Percentiles rank a stretch among this genome's conserved stretches.
These are phyloP conservation scores for Gulo gulo DNA, from an alignment of 2,113 vertebrate species.

Conservation along the genomic window DNA sequence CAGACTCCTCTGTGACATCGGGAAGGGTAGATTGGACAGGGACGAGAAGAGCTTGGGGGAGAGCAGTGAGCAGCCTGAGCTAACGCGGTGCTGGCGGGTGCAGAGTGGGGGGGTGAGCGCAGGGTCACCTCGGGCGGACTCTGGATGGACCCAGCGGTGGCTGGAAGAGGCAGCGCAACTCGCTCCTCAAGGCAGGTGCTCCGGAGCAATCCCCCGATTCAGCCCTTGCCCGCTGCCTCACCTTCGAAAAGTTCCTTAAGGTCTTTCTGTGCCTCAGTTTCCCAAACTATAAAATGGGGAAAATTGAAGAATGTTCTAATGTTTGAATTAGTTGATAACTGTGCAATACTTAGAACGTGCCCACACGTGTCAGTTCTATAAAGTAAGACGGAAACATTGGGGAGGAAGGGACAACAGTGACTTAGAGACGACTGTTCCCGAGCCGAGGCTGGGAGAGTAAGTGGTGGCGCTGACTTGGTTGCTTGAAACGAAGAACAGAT, in stretches of 20 bases:
- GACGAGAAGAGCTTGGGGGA: neutral
- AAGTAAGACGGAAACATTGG: neutral
- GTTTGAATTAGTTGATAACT: neutral
- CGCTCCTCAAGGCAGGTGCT: neutral
- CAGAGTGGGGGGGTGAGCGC: neutral
- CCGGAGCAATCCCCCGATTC: neutral
- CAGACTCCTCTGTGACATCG: neutral
- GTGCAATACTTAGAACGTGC: neutral
- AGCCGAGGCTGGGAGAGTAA: neutral
- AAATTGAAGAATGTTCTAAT: neutral
- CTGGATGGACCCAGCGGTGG: neutral
- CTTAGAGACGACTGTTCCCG: neutral
- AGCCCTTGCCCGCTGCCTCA: neutral
- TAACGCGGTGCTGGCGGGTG: neutral
- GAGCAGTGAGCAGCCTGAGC: neutral
- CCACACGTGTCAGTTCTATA: neutral
- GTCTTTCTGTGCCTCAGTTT: neutral
- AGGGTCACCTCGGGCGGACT: neutral
- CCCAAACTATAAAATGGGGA: neutral
- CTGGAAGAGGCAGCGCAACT: neutral
- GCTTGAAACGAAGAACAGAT: neutral
- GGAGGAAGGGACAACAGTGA: neutral
- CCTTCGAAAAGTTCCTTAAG: neutral
- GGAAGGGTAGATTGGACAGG: neutral
- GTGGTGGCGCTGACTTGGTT: neutral